A percentile compares a stretch with the other conserved stretches of the same genome.
phyloP scores from a whole-genome alignment of 64 coral and sea anemone species.

The Astreopora myriophthalma region DNA sequence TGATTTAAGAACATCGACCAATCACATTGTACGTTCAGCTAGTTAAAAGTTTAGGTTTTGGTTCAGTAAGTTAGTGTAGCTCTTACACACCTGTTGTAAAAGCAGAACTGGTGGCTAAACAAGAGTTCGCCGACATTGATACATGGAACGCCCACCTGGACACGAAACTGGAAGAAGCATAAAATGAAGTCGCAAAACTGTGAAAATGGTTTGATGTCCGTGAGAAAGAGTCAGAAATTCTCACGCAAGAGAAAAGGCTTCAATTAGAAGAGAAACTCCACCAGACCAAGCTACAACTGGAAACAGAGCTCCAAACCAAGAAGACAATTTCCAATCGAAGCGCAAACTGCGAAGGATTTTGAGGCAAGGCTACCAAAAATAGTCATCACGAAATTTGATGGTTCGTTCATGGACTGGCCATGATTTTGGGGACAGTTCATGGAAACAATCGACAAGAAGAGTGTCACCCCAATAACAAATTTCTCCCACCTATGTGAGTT shows the following conservation, averaged over 20 bases:
- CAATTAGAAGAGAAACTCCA: not conserved
- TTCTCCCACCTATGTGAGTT: not conserved
- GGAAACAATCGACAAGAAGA: not conserved
- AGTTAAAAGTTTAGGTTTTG: no score
- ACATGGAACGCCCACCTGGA: not conserved
- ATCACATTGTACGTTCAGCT: no score
- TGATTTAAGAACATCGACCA: no score
- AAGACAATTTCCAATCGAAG: not conserved
- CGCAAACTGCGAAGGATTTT: not conserved
- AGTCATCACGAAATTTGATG: not conserved
- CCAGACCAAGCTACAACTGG: no score
- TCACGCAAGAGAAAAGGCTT: not conserved
- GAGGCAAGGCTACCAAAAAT: not conserved
- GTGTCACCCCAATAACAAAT: not conserved
- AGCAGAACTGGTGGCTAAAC: not conserved
- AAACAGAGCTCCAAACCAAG: no score
- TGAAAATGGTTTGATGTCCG: not conserved
- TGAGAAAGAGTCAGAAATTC: not conserved
- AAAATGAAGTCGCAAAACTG: not conserved
- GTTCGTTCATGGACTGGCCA: no score
- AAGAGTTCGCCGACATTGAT: not conserved
- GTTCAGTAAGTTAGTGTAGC: no score
- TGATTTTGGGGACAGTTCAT: no score
- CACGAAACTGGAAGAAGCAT: not conserved
- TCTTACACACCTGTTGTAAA: no score